These are phyloP conservation scores for Watsonalla cultraria DNA, from an alignment of 2,888 invertebrate species.

Conservation along the genomic window DNA sequence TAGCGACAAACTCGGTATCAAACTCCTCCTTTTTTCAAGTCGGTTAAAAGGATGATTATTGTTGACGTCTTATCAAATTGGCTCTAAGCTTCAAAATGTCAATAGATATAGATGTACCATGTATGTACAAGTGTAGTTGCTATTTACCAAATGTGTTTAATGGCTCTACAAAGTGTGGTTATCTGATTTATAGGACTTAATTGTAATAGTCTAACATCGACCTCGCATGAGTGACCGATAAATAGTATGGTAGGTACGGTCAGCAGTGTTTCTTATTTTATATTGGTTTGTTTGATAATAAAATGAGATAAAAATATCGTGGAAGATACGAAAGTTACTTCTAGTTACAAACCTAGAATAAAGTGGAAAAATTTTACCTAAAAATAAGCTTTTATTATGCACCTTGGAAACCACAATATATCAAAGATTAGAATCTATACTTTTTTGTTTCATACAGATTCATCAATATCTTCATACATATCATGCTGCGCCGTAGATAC, in stretches of 20 bases:
- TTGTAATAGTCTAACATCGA: slow-evolving; percentile 29
- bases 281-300: background rate
- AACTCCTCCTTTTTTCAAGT: no score
- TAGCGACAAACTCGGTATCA: no score
- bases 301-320: no score
- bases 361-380: no score
- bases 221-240: slow-evolving; percentile 33
- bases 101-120: background rate
- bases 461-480: no score
- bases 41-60: background rate
- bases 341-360: no score
- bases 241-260: slow-evolving; percentile 22
- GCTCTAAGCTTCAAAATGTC: background rate
- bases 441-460: no score
- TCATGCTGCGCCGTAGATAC: no score
- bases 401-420: no score
- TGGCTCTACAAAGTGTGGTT: slow-evolving; percentile 1
- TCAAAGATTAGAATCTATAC: no score
- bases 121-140: no score
- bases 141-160: background rate
- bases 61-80: background rate
- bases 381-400: no score
- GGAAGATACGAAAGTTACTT: background rate
- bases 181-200: slow-evolving; percentile 28
- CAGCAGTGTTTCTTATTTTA: slow-evolving; percentile 10